Evolutionary conservation across 1,140 invertebrate genomes (phyloP), one percentile per base, ranked within the genome.

Genomic region (Drosophila orosa): DNA sequence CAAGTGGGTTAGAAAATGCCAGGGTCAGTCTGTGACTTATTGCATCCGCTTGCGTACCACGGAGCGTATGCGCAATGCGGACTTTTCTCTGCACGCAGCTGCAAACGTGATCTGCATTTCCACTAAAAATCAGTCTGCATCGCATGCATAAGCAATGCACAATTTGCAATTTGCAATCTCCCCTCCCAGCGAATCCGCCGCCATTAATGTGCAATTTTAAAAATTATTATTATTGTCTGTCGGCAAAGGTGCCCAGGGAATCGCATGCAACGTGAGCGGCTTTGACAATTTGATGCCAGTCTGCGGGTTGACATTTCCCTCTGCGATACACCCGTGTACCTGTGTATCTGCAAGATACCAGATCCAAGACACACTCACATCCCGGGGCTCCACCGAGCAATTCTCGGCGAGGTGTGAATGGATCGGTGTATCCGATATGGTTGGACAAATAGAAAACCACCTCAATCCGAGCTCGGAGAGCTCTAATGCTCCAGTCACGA

Each of bases 91-190:
- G 68, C 74, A 80, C 63, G 83, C 75, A 82, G 66, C 67, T 68
- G 73, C 69, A 78, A 85, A 86, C 84, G 83, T 87, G 83, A 89
- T 61, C 60, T 39, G 59, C 66, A 80, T 83, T 79, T 83, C 82
- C 56, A 60, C 58, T 39, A 67, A 75, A 56, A 72, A 56, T 74
- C 75, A 80, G 48, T 52, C 58, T 31, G 57, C 44, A 75, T 54
- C 60, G 83, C 83, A 89, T 86, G 83, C 83, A 87, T 87, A 86
- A 87, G 68, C 82, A 81, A 85, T 85, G 85, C 78, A 67, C 76
- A 75, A 82, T 50, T 52, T 22, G 48, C 48, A 54, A 54, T 76
- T 76, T 40, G 17, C 47, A 52, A 39, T 55, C 47, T 15, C 33
- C 35, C 22, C 47, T 42, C 54, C 29, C 57, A 50, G 6, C 37